Evolutionary conservation across 2,113 vertebrate genomes (phyloP), one percentile per base, ranked within the genome.

Genomic region (Strigops habroptila): DNA sequence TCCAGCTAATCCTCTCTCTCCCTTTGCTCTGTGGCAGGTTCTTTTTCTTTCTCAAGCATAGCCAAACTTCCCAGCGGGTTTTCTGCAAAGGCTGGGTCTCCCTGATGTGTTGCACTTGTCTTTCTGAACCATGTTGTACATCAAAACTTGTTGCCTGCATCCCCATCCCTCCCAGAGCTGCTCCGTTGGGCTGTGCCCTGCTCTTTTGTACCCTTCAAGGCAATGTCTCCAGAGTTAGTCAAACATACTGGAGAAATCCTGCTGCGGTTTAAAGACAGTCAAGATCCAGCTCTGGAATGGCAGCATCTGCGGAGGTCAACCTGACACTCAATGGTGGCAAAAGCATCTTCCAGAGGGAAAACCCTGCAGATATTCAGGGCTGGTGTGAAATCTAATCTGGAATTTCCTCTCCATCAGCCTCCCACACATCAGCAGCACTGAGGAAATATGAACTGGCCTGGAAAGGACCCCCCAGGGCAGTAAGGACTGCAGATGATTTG

Each of bases 341-440:
- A 21, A 79, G 52, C 84, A 64, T 43, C 73, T 76, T 79, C 18
- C 71, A 79, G 68, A 74, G 65, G 74, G 82, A 78, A 75, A 78
- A 90, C 2, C 60, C 64, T 1, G 0, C 53, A 18, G 52, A 19
- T 51, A 23, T n/a, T 43, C 11, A 3, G 62, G 77, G 49, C 55
- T 74, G 90, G 16, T 33, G 79, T 86, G 92, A 90, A 88, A 91
- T 21, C 52, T 48, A 59, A 64, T 5, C 55, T 48, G 52, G 51
- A 63, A 57, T 96, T 90, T 82, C 91, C 62, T 74, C 82, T 76
- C 62, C 44, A 37, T 79, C 57, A 48, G 37, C 76, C 33, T 80
- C 49, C n/a, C 0, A 3, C 63, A 27, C 63, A 76, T 35, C 70
- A 57, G 55, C 70, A 82, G 62, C 79, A 18, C 46, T 1, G 2